Evolutionary conservation across 1,140 invertebrate species (phyloP), one percentile per base, ranked within the genome.

Genomic region (Anadara kagoshimensis): DNA sequence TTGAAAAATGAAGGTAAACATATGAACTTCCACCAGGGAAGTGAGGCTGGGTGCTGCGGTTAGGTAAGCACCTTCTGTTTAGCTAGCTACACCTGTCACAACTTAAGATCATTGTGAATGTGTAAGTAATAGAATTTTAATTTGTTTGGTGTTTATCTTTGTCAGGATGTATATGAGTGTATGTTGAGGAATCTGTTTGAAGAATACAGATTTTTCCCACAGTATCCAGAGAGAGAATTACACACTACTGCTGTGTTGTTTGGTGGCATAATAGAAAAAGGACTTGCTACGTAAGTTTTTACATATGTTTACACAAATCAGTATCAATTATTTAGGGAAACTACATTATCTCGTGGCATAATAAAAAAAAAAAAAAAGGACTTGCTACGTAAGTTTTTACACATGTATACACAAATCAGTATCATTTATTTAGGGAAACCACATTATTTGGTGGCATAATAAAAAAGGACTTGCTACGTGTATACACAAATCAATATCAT

Each of bases 391-490:
- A 88, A 89, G 90, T 90, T n/a, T n/a, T n/a, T n/a, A n/a, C n/a
- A n/a, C n/a, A n/a, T n/a, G n/a, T n/a, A n/a, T n/a, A n/a, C n/a
- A n/a, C n/a, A n/a, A n/a, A n/a, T n/a, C n/a, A n/a, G n/a, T n/a
- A n/a, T n/a, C n/a, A n/a, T n/a, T n/a, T n/a, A n/a, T n/a, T n/a
- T n/a, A n/a, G n/a, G n/a, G n/a, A n/a, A n/a, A n/a, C n/a, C n/a
- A n/a, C n/a, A n/a, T n/a, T n/a, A n/a, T n/a, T n/a, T n/a, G n/a
- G 98, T 47, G 98, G 98, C 22, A 99, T 99, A 69, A 98, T 99
- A 70, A 97, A 99, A 94, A 96, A 79, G 96, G 97, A 36, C 91
- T 99, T 36, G 96, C 99, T n/a, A 94, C 94, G 91, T n/a, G n/a
- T n/a, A n/a, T n/a, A n/a, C n/a, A n/a, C n/a, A n/a, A n/a, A n/a